These are phyloP conservation scores for Aspidiotus destructor DNA, from an alignment of 2,888 invertebrate genomes.

Conservation along the genomic window DNA sequence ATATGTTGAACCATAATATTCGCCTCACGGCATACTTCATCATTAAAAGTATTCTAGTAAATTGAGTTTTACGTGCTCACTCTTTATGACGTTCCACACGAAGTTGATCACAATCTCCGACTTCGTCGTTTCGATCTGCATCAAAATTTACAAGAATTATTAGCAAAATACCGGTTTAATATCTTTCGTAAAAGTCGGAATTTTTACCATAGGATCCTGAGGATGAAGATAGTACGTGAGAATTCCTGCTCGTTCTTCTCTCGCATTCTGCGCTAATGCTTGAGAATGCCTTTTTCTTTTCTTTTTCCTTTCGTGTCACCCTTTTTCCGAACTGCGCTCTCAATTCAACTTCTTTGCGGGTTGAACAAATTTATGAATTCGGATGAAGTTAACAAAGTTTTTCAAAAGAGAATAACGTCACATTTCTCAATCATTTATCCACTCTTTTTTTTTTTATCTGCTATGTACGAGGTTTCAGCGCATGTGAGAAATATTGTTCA, in stretches of 20 bases:
- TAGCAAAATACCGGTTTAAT: slow-evolving; percentile 5
- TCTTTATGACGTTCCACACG: slow-evolving; percentile 83
- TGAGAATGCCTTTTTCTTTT: slow-evolving; percentile 92
- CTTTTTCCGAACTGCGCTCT: slow-evolving; percentile 91
- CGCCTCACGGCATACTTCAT: slow-evolving; percentile 92
- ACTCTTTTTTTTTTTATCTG: slow-evolving; percentile 59
- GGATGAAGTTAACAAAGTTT: too few species aligned
- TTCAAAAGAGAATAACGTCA: too few species aligned
- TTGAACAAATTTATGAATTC: slow-evolving; percentile 43
- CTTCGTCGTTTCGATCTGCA: slow-evolving; percentile 56
- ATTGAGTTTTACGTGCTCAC: slow-evolving; percentile 81
- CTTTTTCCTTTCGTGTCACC: slow-evolving; percentile 94
- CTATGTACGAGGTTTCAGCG: slow-evolving; percentile 96
- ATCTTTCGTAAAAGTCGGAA: not conserved
- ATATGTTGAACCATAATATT: slow-evolving; percentile 80
- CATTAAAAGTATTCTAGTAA: slow-evolving; percentile 91
- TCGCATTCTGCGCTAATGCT: slow-evolving; percentile 84
- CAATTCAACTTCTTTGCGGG: slow-evolving; percentile 93
- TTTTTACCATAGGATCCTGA: not conserved
- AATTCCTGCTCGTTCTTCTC: slow-evolving; percentile 86
- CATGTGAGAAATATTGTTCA: too few species aligned
- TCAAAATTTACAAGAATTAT: slow-evolving; percentile 11
- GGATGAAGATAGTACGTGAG: not conserved
- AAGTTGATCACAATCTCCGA: slow-evolving; percentile 71
- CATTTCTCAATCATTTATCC: too few species aligned